phyloP scores from a whole-genome alignment of 2,797 vertebrate species.

The Discoglossus pictus region DNA sequence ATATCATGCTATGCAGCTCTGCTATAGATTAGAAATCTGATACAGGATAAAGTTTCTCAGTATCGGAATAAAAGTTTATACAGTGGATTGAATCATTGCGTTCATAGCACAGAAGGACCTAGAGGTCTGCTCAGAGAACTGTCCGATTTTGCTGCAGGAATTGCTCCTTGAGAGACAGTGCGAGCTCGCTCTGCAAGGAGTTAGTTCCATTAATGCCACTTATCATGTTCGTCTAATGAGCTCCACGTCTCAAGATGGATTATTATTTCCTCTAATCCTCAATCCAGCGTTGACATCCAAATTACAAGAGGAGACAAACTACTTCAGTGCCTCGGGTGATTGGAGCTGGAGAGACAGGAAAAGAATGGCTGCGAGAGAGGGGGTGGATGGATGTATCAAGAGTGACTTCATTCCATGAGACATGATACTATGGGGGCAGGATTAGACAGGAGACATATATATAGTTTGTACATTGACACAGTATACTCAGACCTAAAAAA shows the following conservation, averaged over 20 bases:
- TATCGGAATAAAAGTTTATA: neutral
- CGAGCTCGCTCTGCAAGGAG: neutral
- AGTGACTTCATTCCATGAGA: too few relatives aligned
- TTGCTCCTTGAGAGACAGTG: constrained; percentile 12
- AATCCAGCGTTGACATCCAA: constrained; percentile 31
- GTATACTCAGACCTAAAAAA: too few relatives aligned
- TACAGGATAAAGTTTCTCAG: neutral
- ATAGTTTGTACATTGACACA: too few relatives aligned
- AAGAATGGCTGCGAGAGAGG: neutral
- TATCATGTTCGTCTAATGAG: constrained; percentile 17
- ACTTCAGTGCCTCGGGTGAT: constrained; percentile 19
- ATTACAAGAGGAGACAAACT: constrained; percentile 30
- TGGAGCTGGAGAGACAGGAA: neutral
- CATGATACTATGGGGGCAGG: too few relatives aligned
- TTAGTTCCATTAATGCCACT: constrained; percentile 23
- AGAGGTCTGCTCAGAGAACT: constrained; percentile 1
- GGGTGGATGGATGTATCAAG: constrained; percentile 1
- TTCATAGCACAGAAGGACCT: neutral
- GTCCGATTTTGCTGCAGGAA: neutral
- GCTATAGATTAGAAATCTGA: neutral
- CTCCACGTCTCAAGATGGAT: constrained; percentile 11
- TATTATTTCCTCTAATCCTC: constrained; percentile 20
- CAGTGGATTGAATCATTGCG: neutral
- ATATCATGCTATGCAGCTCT: too few relatives aligned
- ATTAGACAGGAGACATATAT: too few relatives aligned